These are phyloP conservation scores for Potorous gilbertii DNA, from an alignment of 2,797 vertebrate species.

Conservation along the genomic window DNA sequence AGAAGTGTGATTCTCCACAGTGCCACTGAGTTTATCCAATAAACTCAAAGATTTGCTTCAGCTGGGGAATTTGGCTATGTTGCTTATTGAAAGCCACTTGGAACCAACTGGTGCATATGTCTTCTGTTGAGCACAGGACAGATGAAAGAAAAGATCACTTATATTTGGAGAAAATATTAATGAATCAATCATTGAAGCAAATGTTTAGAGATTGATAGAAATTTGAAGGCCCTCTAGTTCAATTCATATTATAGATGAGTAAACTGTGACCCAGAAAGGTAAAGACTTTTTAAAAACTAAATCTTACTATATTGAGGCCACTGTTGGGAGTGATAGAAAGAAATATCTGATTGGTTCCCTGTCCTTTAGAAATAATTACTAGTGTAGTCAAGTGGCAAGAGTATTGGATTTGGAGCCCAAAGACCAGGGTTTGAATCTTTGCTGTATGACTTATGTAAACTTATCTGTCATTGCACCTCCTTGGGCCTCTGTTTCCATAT, in stretches of 20 bases:
- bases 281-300: neutral
- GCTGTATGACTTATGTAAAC: neutral
- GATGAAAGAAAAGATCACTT: neutral
- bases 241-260: neutral
- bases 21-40: neutral
- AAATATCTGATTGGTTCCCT: neutral
- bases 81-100: neutral
- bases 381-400: neutral
- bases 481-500: neutral
- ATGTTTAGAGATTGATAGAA: neutral
- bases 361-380: neutral
- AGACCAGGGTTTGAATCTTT: neutral
- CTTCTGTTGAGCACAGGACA: neutral
- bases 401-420: neutral
- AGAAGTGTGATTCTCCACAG: accelerated
- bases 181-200: neutral
- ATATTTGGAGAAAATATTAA: neutral
- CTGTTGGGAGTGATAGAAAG: neutral
- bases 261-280: neutral
- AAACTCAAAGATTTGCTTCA: neutral
- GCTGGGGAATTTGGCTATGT: accelerated
- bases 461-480: neutral
- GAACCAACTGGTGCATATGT: neutral
- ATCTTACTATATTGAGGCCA: neutral
- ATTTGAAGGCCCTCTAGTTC: neutral